Base-by-base conservation (phyloP, 1,140 invertebrate genomes). In the Trachymyrmex septentrionalis region DNA sequence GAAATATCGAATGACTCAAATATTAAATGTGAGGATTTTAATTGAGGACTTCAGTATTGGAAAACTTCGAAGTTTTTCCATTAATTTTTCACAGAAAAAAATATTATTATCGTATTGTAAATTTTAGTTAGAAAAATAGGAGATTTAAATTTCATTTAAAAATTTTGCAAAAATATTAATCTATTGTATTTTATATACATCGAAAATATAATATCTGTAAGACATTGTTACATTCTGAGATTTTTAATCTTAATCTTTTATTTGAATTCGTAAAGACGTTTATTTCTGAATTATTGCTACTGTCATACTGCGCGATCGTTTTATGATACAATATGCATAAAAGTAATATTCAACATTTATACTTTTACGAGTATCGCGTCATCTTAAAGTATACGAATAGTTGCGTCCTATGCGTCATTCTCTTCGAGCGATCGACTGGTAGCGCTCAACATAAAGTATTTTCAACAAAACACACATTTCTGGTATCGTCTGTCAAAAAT, bases 291-390 rank as follows among this genome's bases (percentile, higher is more conserved):
- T 63, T 73, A 63, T 55, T 57, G 53, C 24, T 44, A 1, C 27
- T 50, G 53, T 27, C 16, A 19, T 14, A n/a, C 19, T 19, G 53
- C 19, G 53, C 55, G 55, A 9, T 57, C n/a, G 55, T 57, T 57
- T 57, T 57, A 57, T 10, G 55, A 7, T 21, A 2, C 24, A 72
- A 24, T n/a, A 59, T 59, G 44, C 38, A 34, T 14, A 27, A 5
- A 63, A 63, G 12, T 24, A 24, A n/a, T 53, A 67, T 50, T 69
- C 53, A 69, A 44, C 38, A 81, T 55, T 44, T 12, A 44, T 67
- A 44, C n/a, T 81, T 81, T 81, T 55, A 81, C 48, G 63, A 81
- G 77, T 24, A 44, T 30, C 5, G 77, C 38, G n/a, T 48, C 5
- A 14, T 24, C 10, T 75, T 27, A 38, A 59, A 59, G 5, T 14